These are phyloP conservation scores for Xestia c-nigrum DNA, from an alignment of 2,888 invertebrate genomes.

Conservation along the genomic window DNA sequence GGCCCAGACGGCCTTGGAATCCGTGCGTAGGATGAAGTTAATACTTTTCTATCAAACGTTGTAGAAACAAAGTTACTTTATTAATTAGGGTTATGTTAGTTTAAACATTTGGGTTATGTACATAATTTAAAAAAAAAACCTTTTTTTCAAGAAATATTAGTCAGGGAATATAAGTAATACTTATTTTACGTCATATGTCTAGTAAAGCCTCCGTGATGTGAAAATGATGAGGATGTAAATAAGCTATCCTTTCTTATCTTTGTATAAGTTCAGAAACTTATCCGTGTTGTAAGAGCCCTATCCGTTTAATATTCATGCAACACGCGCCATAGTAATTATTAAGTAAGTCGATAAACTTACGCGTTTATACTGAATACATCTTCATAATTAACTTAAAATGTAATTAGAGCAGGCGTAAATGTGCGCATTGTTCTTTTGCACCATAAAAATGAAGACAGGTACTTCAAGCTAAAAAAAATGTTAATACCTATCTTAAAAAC, in stretches of 20 bases:
- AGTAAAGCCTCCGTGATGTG: slow-evolving; percentile 17
- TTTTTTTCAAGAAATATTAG: neutral
- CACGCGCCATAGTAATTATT: slow-evolving; percentile 55
- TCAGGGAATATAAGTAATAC: neutral
- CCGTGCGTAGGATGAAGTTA: slow-evolving; percentile 20
- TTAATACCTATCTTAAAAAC: neutral
- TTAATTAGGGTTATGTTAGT: slow-evolving; percentile 24
- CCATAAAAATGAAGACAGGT: neutral
- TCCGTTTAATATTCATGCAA: slow-evolving; percentile 59
- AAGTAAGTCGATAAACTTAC: slow-evolving; percentile 57
- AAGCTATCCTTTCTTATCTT: slow-evolving; percentile 42
- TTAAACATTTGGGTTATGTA: neutral
- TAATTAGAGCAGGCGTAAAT: slow-evolving; percentile 44
- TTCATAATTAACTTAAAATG: slow-evolving; percentile 50
- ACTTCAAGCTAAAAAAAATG: neutral
- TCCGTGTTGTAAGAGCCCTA: slow-evolving; percentile 32
- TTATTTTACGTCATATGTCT: neutral
- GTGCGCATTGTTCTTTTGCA: slow-evolving; percentile 44
- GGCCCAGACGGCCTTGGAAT: slow-evolving; percentile 53
- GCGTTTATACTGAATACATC: slow-evolving; percentile 48
- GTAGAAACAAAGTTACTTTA: slow-evolving; percentile 25
- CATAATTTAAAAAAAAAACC: neutral
- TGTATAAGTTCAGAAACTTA: slow-evolving; percentile 37
- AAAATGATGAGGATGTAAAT: slow-evolving; percentile 32
- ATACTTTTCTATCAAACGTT: slow-evolving; percentile 43